These are phyloP conservation scores for Phaenicophaeus curvirostris DNA, from an alignment of 2,797 vertebrate species.

Conservation along the genomic window DNA sequence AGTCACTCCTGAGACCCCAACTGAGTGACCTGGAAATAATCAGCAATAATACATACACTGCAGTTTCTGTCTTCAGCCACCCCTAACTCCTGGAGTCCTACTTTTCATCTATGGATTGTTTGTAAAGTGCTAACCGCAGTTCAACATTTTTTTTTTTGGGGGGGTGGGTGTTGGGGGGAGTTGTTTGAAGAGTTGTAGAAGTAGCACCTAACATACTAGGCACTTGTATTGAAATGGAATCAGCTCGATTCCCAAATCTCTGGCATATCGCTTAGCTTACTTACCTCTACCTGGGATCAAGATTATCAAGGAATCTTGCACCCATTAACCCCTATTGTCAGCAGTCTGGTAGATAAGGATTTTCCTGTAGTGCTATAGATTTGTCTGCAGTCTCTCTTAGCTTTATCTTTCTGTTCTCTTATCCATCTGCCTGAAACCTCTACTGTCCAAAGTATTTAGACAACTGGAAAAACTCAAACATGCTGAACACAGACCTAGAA, in stretches of 20 bases:
- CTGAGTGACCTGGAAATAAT: neutral
- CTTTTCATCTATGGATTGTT: neutral
- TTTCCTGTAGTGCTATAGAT: neutral
- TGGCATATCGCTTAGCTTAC: neutral
- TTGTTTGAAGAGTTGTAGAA: neutral
- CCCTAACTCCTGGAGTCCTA: neutral
- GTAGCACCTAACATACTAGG: neutral
- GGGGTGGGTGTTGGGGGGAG: too few species aligned
- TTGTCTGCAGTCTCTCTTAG: neutral
- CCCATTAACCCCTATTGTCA: neutral
- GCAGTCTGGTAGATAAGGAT: neutral
- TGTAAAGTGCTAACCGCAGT: neutral
- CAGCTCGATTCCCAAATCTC: neutral
- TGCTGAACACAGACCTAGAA: neutral
- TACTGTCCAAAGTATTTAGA: neutral
- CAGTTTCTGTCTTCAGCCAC: neutral
- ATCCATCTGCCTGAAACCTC: neutral
- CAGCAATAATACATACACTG: neutral
- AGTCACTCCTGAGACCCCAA: neutral
- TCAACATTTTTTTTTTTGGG: neutral
- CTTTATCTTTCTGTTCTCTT: neutral
- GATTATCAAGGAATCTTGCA: neutral
- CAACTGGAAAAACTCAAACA: neutral
- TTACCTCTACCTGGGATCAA: neutral
- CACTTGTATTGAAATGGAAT: neutral